Conservation (phyloP, 2,113 vertebrate species). For the Thalassarche chlororhynchos region DNA sequence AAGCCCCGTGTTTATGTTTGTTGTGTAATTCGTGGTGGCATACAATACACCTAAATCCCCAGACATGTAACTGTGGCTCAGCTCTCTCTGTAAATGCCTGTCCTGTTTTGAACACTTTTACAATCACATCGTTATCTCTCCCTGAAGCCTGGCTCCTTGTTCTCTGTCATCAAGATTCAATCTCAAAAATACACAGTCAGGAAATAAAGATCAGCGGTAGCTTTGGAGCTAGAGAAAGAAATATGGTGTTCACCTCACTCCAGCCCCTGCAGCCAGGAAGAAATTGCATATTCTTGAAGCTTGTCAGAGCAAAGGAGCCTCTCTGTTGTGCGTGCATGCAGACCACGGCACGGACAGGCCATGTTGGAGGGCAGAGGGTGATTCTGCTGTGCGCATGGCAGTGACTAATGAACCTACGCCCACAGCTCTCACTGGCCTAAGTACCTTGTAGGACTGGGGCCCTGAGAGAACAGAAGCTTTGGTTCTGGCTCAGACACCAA, state of each 20-base stretch:
- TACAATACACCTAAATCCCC: background rate
- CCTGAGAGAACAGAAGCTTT: background rate
- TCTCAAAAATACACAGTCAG: background rate
- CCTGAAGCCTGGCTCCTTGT: background rate
- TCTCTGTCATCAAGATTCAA: background rate
- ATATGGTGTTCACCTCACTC: background rate
- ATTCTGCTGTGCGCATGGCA: background rate
- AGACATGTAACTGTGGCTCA: background rate
- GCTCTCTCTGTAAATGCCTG: background rate
- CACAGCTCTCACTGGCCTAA: background rate
- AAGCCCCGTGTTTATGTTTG: background rate
- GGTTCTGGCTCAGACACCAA: background rate
- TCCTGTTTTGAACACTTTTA: background rate
- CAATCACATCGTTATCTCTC: background rate
- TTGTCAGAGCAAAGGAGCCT: background rate
- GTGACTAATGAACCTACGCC: background rate
- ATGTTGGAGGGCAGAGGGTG: fast-evolving
- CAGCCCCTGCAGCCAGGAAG: background rate
- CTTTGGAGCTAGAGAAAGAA: background rate
- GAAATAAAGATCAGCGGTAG: background rate
- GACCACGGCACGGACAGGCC: fast-evolving
- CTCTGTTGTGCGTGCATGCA: background rate
- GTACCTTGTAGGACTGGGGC: background rate
- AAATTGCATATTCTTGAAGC: background rate
- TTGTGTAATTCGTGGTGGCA: background rate